phyloP scores from a whole-genome alignment of 2,113 vertebrate genomes.

The Micronycteris hirsuta region DNA sequence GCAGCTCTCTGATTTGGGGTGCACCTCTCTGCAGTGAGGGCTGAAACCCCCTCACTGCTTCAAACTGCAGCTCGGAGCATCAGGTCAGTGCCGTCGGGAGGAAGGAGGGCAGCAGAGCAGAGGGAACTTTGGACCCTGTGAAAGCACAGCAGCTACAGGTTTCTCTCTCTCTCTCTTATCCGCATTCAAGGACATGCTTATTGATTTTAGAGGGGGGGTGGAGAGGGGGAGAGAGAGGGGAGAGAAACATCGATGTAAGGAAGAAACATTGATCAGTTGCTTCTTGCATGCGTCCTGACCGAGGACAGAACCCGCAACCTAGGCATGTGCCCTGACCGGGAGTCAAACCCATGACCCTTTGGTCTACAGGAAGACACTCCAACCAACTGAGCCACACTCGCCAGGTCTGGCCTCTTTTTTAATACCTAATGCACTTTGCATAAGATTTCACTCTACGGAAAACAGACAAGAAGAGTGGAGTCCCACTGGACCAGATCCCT shows the following conservation, averaged over 20 bases:
- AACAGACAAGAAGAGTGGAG: neutral
- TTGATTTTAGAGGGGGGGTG: no score
- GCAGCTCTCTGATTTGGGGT: neutral
- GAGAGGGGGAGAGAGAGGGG: no score
- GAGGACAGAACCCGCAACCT: no score
- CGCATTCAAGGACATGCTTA: no score
- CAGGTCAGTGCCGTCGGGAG: neutral
- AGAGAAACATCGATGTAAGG: no score
- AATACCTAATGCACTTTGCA: neutral
- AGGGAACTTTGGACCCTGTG: neutral
- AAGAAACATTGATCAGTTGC: no score
- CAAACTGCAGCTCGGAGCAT: neutral
- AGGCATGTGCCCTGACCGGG: no score
- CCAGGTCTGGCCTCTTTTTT: neutral
- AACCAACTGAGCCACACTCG: no score
- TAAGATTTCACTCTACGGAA: neutral
- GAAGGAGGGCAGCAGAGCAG: fast-evolving
- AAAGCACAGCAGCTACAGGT: neutral
- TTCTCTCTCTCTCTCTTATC: neutral
- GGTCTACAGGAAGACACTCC: no score
- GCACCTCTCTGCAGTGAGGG: neutral
- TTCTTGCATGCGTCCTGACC: no score
- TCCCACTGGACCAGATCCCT: neutral
- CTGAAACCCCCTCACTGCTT: neutral
- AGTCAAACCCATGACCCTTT: no score